Conservation (phyloP, 2,888 invertebrate genomes). For the Caenorhabditis sp. region DNA sequence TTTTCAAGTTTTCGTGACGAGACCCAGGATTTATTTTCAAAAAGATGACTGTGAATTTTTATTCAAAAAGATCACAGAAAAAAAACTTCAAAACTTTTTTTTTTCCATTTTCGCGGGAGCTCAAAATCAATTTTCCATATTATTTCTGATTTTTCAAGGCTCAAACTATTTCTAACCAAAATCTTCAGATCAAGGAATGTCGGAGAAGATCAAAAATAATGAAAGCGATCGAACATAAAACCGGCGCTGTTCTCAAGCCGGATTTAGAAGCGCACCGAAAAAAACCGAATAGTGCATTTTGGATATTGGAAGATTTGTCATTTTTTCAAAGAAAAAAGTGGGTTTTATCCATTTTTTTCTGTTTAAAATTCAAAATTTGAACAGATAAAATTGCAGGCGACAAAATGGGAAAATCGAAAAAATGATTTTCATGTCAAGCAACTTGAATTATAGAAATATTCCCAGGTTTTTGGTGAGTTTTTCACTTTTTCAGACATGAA, state of each 20-base stretch:
- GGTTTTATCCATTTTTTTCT: neutral
- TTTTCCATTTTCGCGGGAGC: no score
- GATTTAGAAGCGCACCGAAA: neutral
- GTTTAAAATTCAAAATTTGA: neutral
- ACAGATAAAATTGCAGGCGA: no score
- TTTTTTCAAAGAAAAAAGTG: neutral
- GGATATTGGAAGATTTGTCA: neutral
- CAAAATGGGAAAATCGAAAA: neutral
- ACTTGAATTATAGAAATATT: neutral
- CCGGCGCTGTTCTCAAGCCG: neutral
- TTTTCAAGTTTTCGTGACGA: no score
- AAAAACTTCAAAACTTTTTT: no score
- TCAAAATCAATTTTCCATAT: no score
- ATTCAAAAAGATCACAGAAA: no score
- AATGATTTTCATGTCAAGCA: neutral
- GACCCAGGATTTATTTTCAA: no score
- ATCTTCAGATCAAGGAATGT: neutral
- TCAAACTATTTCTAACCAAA: no score
- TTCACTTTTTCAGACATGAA: no score
- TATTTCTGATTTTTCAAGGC: no score
- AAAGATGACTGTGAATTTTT: no score
- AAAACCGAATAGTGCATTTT: neutral
- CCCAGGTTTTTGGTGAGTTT: neutral
- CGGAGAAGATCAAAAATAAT: neutral
- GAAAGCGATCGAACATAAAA: neutral